phyloP scores from a whole-genome alignment of 2,888 invertebrate genomes.

The Lycocerus yunnanus region DNA sequence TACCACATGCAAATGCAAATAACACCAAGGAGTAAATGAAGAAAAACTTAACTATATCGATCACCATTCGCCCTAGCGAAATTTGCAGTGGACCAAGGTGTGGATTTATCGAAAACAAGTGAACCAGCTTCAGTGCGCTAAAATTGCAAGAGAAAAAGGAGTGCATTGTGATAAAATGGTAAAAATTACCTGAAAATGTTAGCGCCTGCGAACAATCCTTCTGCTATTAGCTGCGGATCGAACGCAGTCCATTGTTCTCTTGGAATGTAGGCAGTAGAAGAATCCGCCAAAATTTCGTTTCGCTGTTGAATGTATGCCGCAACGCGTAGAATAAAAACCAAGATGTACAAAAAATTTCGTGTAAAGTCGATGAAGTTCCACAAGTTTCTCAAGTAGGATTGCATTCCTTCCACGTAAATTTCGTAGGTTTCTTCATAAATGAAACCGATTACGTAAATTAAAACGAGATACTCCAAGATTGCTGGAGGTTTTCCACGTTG shows the following conservation, averaged over 20 bases:
- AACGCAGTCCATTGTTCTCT: slow-evolving; percentile 90
- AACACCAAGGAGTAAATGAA: slow-evolving; percentile 86
- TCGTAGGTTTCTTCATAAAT: slow-evolving; percentile 93
- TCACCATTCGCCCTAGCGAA: slow-evolving; percentile 86
- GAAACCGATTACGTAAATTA: slow-evolving; percentile 85
- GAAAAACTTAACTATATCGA: slow-evolving; percentile 91
- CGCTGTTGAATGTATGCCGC: slow-evolving; percentile 78
- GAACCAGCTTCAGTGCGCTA: slow-evolving; percentile 88
- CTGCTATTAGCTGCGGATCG: slow-evolving; percentile 91
- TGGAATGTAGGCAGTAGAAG: slow-evolving; percentile 73
- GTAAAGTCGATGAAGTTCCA: slow-evolving; percentile 98
- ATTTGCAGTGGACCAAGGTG: slow-evolving; percentile 92
- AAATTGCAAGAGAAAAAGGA: no score
- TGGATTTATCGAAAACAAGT: slow-evolving; percentile 91
- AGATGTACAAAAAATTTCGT: slow-evolving; percentile 83
- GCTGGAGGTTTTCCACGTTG: slow-evolving; percentile 88
- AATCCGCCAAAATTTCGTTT: slow-evolving; percentile 69
- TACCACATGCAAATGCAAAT: slow-evolving; percentile 91
- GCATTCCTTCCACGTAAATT: slow-evolving; percentile 85
- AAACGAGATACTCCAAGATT: slow-evolving; percentile 79
- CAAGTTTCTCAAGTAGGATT: slow-evolving; percentile 85
- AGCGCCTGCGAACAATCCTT: slow-evolving; percentile 92
- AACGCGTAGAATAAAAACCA: slow-evolving; percentile 68
- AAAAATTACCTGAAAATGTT: slow-evolving; percentile 94
- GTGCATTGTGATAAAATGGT: no score